phyloP scores from a whole-genome alignment of 2,888 invertebrate species.

The Andrena hattorfiana region DNA sequence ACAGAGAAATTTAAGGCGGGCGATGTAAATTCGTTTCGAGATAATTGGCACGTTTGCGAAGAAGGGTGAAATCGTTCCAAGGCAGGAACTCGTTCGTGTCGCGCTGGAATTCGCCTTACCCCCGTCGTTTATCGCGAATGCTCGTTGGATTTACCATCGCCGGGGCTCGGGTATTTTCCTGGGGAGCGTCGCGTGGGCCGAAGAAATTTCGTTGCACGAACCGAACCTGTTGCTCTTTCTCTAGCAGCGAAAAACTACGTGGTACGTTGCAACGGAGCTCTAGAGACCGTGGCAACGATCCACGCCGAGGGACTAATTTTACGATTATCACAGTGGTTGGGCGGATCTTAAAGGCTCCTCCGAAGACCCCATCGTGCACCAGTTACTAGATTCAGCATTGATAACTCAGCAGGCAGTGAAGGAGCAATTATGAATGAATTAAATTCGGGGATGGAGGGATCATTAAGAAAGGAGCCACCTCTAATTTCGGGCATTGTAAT shows the following conservation, averaged over 20 bases:
- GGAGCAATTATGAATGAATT: slow-evolving; percentile 34
- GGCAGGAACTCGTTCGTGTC: not conserved
- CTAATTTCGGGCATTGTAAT: slow-evolving; percentile 42
- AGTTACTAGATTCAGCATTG: slow-evolving; percentile 44
- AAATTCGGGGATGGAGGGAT: slow-evolving; percentile 23
- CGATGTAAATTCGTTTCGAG: not conserved
- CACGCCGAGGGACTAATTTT: slow-evolving; percentile 22
- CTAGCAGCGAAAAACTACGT: slow-evolving; percentile 13
- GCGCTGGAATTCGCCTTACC: not conserved
- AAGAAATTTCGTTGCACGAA: slow-evolving; percentile 22
- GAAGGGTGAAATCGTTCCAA: not conserved
- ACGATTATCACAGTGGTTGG: slow-evolving; percentile 27
- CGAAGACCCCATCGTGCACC: not conserved
- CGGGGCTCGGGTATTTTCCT: slow-evolving; percentile 5
- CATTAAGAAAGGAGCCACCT: slow-evolving; percentile 22
- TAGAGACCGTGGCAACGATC: not conserved
- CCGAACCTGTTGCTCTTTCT: slow-evolving; percentile 48
- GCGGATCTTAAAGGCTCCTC: slow-evolving; percentile 19
- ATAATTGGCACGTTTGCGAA: not conserved
- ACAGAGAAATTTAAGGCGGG: not conserved
- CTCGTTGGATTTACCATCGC: not conserved
- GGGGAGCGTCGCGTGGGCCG: not conserved
- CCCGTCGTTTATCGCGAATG: not conserved
- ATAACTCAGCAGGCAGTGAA: slow-evolving; percentile 25
- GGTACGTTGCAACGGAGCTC: not conserved